Percentiles rank a stretch among this genome's conserved stretches.
Conservation (phyloP, 1,140 invertebrate genomes). For the Aphelinus certus region DNA sequence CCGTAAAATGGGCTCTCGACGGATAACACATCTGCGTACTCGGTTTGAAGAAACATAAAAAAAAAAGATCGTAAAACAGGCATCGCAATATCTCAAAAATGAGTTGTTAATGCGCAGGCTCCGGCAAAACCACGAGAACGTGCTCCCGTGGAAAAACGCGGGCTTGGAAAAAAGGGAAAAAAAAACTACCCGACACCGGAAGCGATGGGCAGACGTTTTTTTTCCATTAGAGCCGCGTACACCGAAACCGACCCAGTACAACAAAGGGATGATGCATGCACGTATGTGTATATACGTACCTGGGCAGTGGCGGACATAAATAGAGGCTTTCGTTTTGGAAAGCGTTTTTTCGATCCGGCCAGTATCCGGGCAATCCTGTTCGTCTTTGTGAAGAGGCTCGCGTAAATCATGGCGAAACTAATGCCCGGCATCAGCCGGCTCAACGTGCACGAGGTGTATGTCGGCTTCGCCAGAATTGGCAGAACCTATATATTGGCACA, state of each 20-base stretch:
- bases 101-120: no score
- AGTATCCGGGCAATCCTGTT: conserved; percentile 87
- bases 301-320: conserved; percentile 69
- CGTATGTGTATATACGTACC: conserved; percentile 44
- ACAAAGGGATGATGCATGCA: conserved; percentile 8
- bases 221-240: background rate
- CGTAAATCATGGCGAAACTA: conserved; percentile 86
- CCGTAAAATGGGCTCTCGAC: no score
- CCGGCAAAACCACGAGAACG: no score
- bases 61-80: no score
- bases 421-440: conserved; percentile 78
- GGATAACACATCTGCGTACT: no score
- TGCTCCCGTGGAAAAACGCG: no score
- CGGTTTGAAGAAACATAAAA: no score
- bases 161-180: no score
- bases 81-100: no score
- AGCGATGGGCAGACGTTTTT: no score
- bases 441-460: conserved; percentile 73
- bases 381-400: conserved; percentile 84
- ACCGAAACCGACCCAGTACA: background rate
- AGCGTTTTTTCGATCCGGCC: conserved; percentile 82
- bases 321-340: conserved; percentile 81
- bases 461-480: conserved; percentile 78
- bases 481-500: conserved; percentile 62
- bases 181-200: no score